Evolutionary conservation across 2,113 vertebrate genomes (phyloP).

Genomic region (Pogona vitticeps): DNA sequence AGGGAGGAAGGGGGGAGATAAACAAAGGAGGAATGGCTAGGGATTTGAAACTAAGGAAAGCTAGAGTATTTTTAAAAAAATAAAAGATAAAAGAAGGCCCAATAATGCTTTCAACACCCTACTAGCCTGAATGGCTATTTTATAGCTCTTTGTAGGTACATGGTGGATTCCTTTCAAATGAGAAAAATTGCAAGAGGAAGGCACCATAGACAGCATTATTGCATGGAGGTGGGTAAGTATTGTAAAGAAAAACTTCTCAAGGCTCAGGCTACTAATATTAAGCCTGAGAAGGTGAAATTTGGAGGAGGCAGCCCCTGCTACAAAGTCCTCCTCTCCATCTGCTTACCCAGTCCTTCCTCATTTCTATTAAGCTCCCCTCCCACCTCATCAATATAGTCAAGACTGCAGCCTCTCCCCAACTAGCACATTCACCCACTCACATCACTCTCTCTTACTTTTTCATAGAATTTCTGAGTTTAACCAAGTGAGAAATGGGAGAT

Average conservation of each 20-base stretch:
- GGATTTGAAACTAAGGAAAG: not conserved
- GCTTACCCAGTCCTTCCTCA: not conserved
- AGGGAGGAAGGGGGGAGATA: no score
- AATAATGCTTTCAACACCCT: not conserved
- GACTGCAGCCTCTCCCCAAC: not conserved
- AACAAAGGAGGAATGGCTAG: not conserved
- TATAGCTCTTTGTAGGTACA: not conserved
- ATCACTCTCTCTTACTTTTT: not conserved
- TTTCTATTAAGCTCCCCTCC: constrained; percentile 1
- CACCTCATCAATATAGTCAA: not conserved
- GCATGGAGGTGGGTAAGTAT: not conserved
- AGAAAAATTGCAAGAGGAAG: not conserved
- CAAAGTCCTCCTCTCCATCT: constrained; percentile 7
- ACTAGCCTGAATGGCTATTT: not conserved
- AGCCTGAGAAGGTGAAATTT: not conserved
- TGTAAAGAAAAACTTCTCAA: not conserved
- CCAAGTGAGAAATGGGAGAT: constrained; percentile 13
- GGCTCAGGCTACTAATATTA: not conserved
- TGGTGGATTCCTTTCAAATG: not conserved
- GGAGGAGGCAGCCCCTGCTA: not conserved
- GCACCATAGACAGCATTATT: no score
- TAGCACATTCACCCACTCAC: constrained; percentile 6
- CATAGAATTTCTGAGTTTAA: constrained; percentile 17
- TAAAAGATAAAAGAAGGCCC: no score
- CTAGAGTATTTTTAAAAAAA: not conserved